Evolutionary conservation across 2,113 vertebrate genomes (phyloP).

Genomic region (Dendropsophus ebraccatus): DNA sequence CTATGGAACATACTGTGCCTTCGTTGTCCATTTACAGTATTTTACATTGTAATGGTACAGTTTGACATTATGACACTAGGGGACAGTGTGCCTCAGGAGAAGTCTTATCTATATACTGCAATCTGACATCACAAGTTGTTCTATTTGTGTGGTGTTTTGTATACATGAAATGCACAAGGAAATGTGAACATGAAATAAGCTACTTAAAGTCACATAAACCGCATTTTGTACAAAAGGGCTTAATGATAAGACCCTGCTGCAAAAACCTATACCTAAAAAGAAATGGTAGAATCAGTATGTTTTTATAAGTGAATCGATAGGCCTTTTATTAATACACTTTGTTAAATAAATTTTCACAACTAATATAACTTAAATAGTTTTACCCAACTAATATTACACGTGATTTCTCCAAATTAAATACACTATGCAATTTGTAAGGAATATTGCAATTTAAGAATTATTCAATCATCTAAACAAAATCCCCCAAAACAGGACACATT

Average conservation of each 20-base stretch:
- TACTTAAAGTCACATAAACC: not conserved
- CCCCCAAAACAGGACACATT: no score
- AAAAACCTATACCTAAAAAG: no score
- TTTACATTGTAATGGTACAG: constrained; percentile 9
- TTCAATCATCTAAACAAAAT: no score
- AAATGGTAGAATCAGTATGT: no score
- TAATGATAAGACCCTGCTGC: not conserved
- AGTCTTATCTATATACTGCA: not conserved
- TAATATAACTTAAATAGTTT: no score
- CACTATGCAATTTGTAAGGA: no score
- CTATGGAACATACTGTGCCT: not conserved
- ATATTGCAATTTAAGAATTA: no score
- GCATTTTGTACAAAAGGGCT: not conserved
- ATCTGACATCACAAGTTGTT: constrained; percentile 29
- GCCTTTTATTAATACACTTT: no score
- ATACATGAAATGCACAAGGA: not conserved
- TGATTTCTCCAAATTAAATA: no score
- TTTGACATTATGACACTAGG: constrained; percentile 55
- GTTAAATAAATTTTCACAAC: no score
- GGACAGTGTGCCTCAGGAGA: constrained; percentile 55
- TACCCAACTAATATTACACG: no score
- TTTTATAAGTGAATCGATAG: no score
- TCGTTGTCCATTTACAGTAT: not conserved
- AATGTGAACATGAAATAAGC: not conserved
- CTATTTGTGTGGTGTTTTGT: not conserved